Percentiles rank a stretch among this genome's conserved stretches.
Conservation (phyloP, 2,113 vertebrate genomes). For the Hemiscyllium ocellatum region DNA sequence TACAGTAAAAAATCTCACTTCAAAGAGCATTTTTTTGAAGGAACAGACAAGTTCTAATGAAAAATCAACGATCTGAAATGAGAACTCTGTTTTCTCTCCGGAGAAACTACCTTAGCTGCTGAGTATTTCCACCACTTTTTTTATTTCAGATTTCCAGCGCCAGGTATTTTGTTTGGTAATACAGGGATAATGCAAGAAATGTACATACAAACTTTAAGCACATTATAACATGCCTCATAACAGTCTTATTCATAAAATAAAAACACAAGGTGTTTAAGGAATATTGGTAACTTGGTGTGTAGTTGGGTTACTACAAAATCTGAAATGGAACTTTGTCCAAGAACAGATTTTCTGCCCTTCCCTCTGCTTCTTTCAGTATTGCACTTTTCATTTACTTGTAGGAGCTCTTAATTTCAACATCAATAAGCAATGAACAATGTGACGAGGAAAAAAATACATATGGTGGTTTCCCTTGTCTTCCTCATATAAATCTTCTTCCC, state of each 20-base stretch:
- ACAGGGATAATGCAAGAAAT: too few species aligned
- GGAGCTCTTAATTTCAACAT: background rate
- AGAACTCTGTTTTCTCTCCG: too few species aligned
- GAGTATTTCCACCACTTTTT: too few species aligned
- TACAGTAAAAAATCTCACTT: background rate
- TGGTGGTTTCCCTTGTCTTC: background rate
- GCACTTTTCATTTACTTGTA: background rate
- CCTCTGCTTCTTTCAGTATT: background rate
- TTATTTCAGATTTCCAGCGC: too few species aligned
- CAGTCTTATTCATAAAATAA: background rate
- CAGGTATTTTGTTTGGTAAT: too few species aligned
- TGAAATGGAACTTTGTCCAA: background rate
- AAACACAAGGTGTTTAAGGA: background rate
- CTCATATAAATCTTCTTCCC: background rate
- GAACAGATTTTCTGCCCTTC: background rate
- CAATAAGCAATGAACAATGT: background rate
- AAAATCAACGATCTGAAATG: too few species aligned
- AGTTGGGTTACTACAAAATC: background rate
- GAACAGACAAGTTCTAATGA: background rate
- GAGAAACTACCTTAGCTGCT: too few species aligned
- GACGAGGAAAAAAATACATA: background rate
- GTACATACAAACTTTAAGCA: background rate
- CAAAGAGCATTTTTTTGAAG: background rate
- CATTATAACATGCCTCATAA: background rate
- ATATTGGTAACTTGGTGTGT: background rate